A percentile compares a stretch with the other conserved stretches of the same genome.
Conservation (phyloP, 2,888 invertebrate species). For the Athalia rosae region DNA sequence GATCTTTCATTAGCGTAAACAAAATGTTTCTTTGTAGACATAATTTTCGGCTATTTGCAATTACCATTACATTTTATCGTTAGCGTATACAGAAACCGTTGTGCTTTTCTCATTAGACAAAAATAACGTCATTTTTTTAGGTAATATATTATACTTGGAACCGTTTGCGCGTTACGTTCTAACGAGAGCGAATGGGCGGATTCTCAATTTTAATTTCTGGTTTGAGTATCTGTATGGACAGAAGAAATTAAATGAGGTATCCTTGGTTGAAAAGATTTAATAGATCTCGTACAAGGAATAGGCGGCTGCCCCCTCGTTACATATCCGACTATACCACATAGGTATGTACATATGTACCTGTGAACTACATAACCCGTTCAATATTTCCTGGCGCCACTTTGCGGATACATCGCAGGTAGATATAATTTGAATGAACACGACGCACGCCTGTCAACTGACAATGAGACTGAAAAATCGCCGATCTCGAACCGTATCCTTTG, state of each 20-base stretch:
- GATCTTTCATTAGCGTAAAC: too few species aligned
- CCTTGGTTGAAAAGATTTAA: too few species aligned
- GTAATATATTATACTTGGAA: too few species aligned
- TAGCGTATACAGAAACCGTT: neutral
- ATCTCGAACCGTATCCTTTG: slow-evolving; percentile 3
- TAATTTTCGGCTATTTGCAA: too few species aligned
- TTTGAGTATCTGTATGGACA: too few species aligned
- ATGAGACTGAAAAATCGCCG: neutral
- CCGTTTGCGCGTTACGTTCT: too few species aligned
- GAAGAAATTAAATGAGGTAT: too few species aligned
- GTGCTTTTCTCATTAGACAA: neutral
- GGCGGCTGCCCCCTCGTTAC: too few species aligned
- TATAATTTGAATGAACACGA: neutral
- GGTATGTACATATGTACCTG: too few species aligned
- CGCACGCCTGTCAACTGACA: neutral
- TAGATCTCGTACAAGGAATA: too few species aligned
- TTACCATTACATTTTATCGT: neutral
- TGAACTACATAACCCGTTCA: neutral
- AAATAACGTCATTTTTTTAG: neutral
- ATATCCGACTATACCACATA: too few species aligned
- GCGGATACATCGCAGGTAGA: slow-evolving; percentile 22
- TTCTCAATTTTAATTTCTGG: neutral
- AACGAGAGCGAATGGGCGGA: slow-evolving; percentile 9
- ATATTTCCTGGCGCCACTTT: slow-evolving; percentile 35
- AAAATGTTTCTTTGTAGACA: too few species aligned